Percentiles rank a stretch among this genome's conserved stretches.
These are phyloP conservation scores for Gymnosoma rotundatum DNA, from an alignment of 2,888 invertebrate species.

Conservation along the genomic window DNA sequence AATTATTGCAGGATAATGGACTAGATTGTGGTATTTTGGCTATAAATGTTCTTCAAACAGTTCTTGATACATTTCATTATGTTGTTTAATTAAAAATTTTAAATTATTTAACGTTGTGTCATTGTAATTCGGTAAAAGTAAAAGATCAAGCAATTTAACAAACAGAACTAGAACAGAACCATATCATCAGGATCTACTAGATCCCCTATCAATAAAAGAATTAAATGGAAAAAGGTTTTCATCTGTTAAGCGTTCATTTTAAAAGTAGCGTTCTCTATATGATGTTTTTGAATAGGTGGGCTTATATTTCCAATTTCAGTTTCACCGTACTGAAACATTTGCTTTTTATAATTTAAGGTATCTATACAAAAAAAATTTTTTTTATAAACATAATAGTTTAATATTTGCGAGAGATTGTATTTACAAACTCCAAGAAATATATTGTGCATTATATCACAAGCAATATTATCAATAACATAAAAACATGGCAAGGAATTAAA, in stretches of 20 bases:
- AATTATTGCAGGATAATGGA: too few relatives aligned
- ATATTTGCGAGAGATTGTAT: conserved; percentile 48
- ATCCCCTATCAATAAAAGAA: too few relatives aligned
- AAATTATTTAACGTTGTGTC: too few relatives aligned
- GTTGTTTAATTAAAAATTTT: too few relatives aligned
- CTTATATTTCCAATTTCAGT: conserved; percentile 60
- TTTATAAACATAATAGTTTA: conserved; percentile 52
- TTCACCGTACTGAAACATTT: conserved; percentile 64
- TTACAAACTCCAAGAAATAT: conserved; percentile 59
- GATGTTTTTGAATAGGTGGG: conserved; percentile 21
- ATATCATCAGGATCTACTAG: too few relatives aligned
- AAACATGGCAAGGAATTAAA: conserved; percentile 61
- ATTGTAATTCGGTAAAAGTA: too few relatives aligned
- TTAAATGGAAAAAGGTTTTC: conserved; percentile 29
- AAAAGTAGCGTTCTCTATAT: conserved; percentile 57
- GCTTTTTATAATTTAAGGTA: conserved; percentile 22
- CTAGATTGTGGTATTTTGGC: too few relatives aligned
- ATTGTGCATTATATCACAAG: conserved; percentile 68
- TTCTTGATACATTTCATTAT: too few relatives aligned
- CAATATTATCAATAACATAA: conserved; percentile 65
- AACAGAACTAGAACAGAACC: conserved; percentile 51
- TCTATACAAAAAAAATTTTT: conserved; percentile 41
- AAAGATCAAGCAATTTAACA: conserved; percentile 24
- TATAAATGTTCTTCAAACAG: too few relatives aligned
- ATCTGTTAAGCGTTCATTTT: conserved; percentile 63